A percentile compares a stretch with the other conserved stretches of the same genome.
Conservation (phyloP, 2,113 vertebrate species). For the Pelecanoides urinatrix region DNA sequence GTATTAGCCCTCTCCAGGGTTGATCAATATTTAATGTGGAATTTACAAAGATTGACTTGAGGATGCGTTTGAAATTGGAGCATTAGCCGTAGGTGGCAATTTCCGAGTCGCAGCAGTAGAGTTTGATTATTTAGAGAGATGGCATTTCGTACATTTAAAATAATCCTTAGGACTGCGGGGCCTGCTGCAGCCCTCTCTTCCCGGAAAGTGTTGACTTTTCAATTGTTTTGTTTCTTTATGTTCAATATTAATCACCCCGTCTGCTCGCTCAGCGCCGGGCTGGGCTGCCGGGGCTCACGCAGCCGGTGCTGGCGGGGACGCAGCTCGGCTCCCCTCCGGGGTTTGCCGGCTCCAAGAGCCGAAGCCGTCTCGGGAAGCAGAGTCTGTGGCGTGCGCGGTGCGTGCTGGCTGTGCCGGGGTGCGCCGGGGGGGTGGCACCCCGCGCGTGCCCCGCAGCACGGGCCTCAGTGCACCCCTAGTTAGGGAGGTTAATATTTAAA, state of each 20-base stretch:
- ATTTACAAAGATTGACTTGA: conserved; percentile 75
- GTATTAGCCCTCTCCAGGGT: conserved; percentile 63
- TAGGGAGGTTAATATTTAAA: accelerated
- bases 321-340: background rate
- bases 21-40: conserved; percentile 82
- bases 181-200: background rate
- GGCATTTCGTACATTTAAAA: conserved; percentile 24
- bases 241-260: background rate
- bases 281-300: background rate
- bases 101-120: conserved; percentile 62
- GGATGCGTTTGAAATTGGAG: conserved; percentile 76
- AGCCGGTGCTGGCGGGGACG: background rate
- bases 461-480: accelerated
- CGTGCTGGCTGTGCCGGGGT: accelerated
- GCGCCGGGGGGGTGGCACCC: background rate
- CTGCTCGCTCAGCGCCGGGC: accelerated
- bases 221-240: background rate
- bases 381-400: accelerated
- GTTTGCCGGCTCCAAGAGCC: background rate
- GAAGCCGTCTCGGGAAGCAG: accelerated
- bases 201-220: conserved; percentile 32
- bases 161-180: background rate
- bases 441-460: accelerated
- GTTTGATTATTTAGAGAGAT: conserved; percentile 44
- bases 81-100: conserved; percentile 77